A percentile compares a stretch with the other conserved stretches of the same genome.
Conservation (phyloP, 2,797 vertebrate genomes). For the Dendrocincla tyrannina region DNA sequence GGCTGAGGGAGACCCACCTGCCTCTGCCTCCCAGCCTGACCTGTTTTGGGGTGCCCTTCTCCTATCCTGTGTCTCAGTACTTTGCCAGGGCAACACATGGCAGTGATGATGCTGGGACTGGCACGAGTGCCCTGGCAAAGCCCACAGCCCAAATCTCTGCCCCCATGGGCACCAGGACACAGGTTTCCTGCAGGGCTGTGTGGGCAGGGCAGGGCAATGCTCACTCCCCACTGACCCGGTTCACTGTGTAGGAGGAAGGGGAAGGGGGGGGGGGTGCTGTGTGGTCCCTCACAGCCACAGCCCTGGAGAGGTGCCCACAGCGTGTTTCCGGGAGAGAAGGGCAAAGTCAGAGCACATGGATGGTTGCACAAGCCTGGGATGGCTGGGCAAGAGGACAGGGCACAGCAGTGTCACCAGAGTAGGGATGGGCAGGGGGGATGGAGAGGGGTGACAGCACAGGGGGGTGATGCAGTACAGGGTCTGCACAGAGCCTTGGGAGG, state of each 20-base stretch:
- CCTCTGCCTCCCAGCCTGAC: background rate
- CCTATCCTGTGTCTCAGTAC: rapidly evolving
- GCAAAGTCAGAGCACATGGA: background rate
- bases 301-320: rapidly evolving
- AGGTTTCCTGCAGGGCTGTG: rapidly evolving
- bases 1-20: rapidly evolving
- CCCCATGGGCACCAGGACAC: background rate
- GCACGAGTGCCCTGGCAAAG: background rate
- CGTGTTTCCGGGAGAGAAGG: rapidly evolving
- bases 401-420: background rate
- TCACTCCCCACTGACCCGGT: rapidly evolving
- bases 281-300: rapidly evolving
- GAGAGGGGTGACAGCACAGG: background rate
- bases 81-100: background rate
- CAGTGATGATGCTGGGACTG: rapidly evolving
- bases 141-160: background rate
- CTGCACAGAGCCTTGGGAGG: background rate
- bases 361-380: background rate
- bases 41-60: background rate
- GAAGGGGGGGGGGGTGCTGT: background rate
- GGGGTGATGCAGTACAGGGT: rapidly evolving
- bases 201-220: background rate
- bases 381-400: background rate
- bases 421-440: no score
- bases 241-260: background rate